Evolutionary conservation across 2,113 vertebrate genomes (phyloP).

Genomic region (Sinocyclocheilus anophthalmus): DNA sequence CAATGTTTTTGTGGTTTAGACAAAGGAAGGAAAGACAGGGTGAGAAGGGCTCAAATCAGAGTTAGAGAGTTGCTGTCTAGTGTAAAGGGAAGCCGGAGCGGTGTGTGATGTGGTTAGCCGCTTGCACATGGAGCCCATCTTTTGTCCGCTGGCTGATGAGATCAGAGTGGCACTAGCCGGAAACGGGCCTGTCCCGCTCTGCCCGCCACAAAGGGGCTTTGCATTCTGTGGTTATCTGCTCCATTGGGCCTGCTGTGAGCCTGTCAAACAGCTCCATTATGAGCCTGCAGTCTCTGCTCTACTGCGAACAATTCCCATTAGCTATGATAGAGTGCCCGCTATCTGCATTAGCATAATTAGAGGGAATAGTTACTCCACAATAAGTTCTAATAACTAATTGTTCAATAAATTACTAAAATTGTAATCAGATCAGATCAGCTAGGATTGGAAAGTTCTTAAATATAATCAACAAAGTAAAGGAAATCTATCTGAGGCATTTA

Average conservation of each 20-base stretch:
- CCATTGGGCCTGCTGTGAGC: slow-evolving; percentile 12
- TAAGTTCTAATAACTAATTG: neutral
- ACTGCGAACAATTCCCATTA: neutral
- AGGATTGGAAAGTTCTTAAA: neutral
- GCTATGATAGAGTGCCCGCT: slow-evolving; percentile 2
- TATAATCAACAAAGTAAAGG: neutral
- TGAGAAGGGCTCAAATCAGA: slow-evolving; percentile 30
- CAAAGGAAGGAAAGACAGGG: slow-evolving; percentile 19
- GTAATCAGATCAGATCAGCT: neutral
- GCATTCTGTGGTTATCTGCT: slow-evolving; percentile 33
- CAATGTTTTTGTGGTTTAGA: slow-evolving; percentile 5
- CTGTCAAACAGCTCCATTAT: slow-evolving; percentile 41
- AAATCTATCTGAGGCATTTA: neutral
- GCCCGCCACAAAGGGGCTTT: slow-evolving; percentile 44
- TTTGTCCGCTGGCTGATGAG: slow-evolving; percentile 48
- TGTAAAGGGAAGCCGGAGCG: slow-evolving; percentile 44
- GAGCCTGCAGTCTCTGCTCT: neutral
- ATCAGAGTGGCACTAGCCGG: slow-evolving; percentile 28
- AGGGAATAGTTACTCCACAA: neutral
- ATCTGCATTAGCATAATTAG: neutral
- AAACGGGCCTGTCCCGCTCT: slow-evolving; percentile 29
- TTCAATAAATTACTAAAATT: neutral
- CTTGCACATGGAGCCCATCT: slow-evolving; percentile 61
- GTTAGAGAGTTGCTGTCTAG: slow-evolving; percentile 58
- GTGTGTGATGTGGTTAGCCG: slow-evolving; percentile 65